These are phyloP conservation scores for Drosophila diplacantha DNA, from an alignment of 2,888 invertebrate species.

Conservation along the genomic window DNA sequence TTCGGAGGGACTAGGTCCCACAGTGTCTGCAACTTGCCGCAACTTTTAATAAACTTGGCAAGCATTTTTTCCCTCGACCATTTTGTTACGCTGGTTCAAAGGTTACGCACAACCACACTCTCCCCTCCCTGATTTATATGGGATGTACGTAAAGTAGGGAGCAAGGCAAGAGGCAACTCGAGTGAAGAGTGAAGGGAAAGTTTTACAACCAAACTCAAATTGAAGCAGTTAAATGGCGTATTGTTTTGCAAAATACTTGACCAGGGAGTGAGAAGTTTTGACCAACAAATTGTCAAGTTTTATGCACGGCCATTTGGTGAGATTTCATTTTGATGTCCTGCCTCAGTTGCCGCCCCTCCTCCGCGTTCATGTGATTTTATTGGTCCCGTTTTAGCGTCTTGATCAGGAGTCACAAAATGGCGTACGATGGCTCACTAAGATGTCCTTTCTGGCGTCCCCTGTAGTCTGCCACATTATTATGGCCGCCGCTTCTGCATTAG, in stretches of 20 bases:
- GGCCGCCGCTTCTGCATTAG: slow-evolving; percentile 28
- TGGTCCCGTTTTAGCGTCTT: slow-evolving; percentile 19
- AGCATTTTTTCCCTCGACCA: slow-evolving; percentile 31
- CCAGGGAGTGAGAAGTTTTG: slow-evolving; percentile 32
- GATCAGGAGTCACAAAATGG: slow-evolving; percentile 40
- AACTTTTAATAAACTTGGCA: slow-evolving; percentile 49
- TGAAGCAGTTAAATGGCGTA: slow-evolving; percentile 62
- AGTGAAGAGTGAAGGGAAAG: slow-evolving; percentile 30
- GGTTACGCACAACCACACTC: slow-evolving; percentile 34
- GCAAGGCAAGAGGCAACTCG: slow-evolving; percentile 2
- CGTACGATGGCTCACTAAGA: slow-evolving; percentile 5
- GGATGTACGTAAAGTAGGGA: slow-evolving; percentile 18
- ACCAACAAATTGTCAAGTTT: slow-evolving; percentile 56
- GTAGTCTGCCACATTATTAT: slow-evolving; percentile 21
- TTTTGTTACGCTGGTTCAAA: slow-evolving; percentile 40
- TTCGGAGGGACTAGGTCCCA: slow-evolving; percentile 16
- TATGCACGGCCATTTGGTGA: slow-evolving; percentile 38
- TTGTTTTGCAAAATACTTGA: slow-evolving; percentile 60
- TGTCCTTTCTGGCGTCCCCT: background rate
- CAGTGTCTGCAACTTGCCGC: slow-evolving; percentile 54
- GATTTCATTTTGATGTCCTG: slow-evolving; percentile 47
- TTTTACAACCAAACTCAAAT: slow-evolving; percentile 60
- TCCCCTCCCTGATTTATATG: slow-evolving; percentile 19
- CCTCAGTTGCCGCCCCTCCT: background rate
- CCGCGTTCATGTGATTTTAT: slow-evolving; percentile 44